phyloP scores from a whole-genome alignment of 35 echinoderm and acorn worm genomes.

The Hemicentrotus pulcherrimus region DNA sequence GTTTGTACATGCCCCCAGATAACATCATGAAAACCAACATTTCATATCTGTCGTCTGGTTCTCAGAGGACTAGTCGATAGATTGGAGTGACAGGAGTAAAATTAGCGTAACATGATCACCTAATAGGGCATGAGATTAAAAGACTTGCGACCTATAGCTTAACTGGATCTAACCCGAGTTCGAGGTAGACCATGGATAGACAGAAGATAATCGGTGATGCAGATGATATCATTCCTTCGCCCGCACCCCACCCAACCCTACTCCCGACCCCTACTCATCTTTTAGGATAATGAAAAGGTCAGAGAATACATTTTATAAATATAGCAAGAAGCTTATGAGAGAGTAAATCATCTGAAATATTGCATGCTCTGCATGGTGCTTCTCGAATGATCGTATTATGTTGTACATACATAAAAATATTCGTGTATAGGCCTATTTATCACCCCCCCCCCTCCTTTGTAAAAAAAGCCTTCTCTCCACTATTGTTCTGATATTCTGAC shows the following conservation, averaged over 20 bases:
- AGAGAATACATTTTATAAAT: neutral
- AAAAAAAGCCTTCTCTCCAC: no score
- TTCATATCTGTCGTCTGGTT: neutral
- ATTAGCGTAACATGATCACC: neutral
- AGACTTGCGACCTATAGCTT: neutral
- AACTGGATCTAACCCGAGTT: neutral
- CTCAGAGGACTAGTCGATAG: neutral
- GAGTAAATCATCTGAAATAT: no score
- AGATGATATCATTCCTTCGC: neutral
- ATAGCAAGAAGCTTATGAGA: neutral
- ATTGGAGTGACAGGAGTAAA: neutral
- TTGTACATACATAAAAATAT: no score
- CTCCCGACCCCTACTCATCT: neutral
- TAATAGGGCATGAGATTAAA: constrained; percentile 12
- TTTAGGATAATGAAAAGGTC: neutral
- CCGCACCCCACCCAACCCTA: neutral
- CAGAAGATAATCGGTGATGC: neutral
- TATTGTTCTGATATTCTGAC: no score
- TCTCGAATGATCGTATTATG: no score
- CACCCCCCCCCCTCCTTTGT: no score
- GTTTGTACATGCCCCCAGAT: neutral
- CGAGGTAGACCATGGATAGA: no score
- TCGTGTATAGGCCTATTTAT: no score
- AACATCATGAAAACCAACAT: neutral
- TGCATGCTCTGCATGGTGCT: no score